A percentile compares a stretch with the other conserved stretches of the same genome.
These are phyloP conservation scores for Spodoptera exigua DNA, from an alignment of 2,888 invertebrate species.

Conservation along the genomic window DNA sequence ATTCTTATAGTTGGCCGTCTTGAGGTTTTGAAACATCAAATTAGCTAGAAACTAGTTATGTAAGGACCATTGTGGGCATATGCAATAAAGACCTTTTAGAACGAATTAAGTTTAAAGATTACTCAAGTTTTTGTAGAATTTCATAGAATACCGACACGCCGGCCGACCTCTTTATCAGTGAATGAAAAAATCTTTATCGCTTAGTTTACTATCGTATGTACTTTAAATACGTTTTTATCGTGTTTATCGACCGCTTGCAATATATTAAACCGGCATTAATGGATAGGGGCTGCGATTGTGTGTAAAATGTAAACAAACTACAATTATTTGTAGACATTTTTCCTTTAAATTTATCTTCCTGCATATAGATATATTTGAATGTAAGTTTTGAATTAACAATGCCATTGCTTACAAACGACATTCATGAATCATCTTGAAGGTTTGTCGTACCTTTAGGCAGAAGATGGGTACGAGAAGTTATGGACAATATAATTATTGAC, in stretches of 20 bases:
- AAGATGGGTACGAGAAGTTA: too few species aligned
- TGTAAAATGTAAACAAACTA: slow-evolving; percentile 26
- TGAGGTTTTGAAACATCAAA: neutral
- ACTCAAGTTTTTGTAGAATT: slow-evolving; percentile 41
- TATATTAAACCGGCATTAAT: slow-evolving; percentile 55
- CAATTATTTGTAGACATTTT: slow-evolving; percentile 6
- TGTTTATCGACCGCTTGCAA: slow-evolving; percentile 58
- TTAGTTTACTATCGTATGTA: slow-evolving; percentile 59
- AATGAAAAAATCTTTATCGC: slow-evolving; percentile 61
- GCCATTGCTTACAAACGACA: neutral
- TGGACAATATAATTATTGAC: too few species aligned
- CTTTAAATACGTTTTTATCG: slow-evolving; percentile 63
- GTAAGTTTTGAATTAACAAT: neutral
- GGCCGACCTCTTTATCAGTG: slow-evolving; percentile 52
- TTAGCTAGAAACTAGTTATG: neutral
- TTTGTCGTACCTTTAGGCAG: too few species aligned
- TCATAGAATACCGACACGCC: slow-evolving; percentile 31
- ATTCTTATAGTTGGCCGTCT: too few species aligned
- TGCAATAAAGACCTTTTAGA: slow-evolving; percentile 8
- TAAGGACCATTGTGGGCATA: slow-evolving; percentile 7
- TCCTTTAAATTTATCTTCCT: neutral
- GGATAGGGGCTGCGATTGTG: slow-evolving; percentile 47
- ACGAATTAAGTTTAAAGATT: slow-evolving; percentile 12
- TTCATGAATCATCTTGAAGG: too few species aligned
- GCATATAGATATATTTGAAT: neutral